Evolutionary conservation across 1,140 invertebrate genomes (phyloP).

Genomic region (Aplysia californica): DNA sequence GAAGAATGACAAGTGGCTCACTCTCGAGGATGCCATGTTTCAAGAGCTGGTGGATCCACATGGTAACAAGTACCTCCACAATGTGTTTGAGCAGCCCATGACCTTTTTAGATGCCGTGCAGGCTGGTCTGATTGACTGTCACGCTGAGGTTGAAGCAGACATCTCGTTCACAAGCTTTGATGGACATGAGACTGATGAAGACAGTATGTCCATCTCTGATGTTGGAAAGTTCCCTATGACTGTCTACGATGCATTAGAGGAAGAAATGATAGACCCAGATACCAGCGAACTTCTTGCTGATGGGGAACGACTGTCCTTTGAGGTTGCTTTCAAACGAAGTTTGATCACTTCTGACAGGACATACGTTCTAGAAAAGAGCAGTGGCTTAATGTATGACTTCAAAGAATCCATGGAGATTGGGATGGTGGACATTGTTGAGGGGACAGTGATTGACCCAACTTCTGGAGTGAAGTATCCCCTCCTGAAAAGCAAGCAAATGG

Average conservation of each 20-base stretch:
- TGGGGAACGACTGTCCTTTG: conserved; percentile 28
- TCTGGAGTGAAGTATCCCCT: conserved; percentile 79
- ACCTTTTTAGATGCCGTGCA: conserved; percentile 80
- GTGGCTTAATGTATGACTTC: conserved; percentile 34
- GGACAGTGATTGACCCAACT: conserved; percentile 81
- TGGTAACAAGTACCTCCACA: conserved; percentile 32
- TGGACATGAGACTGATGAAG: no score
- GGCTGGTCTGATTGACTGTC: conserved; percentile 79
- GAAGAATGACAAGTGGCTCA: conserved; percentile 79
- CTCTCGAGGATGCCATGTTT: conserved; percentile 83
- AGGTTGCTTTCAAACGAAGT: conserved; percentile 71
- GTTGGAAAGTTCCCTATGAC: conserved; percentile 20
- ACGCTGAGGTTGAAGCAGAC: conserved; percentile 59
- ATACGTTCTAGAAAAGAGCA: conserved; percentile 33
- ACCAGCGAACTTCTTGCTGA: conserved; percentile 60
- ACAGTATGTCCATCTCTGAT: no score
- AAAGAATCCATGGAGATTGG: conserved; percentile 85
- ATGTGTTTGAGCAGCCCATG: conserved; percentile 29
- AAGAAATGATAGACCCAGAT: conserved; percentile 47
- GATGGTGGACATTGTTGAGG: conserved; percentile 81
- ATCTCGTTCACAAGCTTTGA: neutral
- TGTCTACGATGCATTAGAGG: conserved; percentile 45
- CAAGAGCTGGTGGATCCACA: conserved; percentile 49
- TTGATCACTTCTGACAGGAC: conserved; percentile 31
- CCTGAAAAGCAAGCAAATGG: conserved; percentile 80